Evolutionary conservation across 2,113 vertebrate species (phyloP).

Genomic region (Sterrhoptilus dennistouni): DNA sequence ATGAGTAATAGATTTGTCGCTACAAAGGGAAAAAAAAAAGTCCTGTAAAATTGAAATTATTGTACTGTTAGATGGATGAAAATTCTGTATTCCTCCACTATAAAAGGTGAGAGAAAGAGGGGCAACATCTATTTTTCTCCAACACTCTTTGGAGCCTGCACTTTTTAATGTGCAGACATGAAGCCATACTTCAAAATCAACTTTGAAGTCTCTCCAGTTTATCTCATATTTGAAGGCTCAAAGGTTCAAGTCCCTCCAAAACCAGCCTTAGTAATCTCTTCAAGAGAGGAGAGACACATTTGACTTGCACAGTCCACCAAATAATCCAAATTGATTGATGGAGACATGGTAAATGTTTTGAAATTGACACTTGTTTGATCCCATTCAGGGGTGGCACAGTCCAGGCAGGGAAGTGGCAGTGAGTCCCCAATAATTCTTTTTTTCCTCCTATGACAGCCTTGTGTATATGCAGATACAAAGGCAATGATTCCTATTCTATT

Average conservation of each 20-base stretch:
- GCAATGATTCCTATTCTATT: neutral
- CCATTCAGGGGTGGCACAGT: neutral
- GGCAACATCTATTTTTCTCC: neutral
- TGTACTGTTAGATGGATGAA: neutral
- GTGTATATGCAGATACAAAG: neutral
- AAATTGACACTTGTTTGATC: neutral
- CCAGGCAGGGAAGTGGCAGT: neutral
- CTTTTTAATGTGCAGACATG: neutral
- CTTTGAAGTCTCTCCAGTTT: neutral
- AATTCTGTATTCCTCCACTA: neutral
- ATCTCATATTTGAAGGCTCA: neutral
- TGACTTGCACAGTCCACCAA: rapidly evolving
- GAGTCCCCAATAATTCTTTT: neutral
- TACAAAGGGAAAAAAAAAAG: too few relatives aligned
- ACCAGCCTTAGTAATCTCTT: neutral
- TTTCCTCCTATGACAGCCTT: neutral
- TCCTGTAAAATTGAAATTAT: neutral
- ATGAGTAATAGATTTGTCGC: neutral
- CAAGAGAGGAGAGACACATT: neutral
- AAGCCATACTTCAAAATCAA: neutral
- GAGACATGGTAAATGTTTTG: neutral
- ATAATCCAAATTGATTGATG: neutral
- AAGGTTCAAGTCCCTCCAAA: neutral
- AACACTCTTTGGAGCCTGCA: neutral
- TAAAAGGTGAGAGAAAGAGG: neutral